Evolutionary conservation across 1,140 invertebrate species (phyloP).

Genomic region (Arctopsyche grandis): DNA sequence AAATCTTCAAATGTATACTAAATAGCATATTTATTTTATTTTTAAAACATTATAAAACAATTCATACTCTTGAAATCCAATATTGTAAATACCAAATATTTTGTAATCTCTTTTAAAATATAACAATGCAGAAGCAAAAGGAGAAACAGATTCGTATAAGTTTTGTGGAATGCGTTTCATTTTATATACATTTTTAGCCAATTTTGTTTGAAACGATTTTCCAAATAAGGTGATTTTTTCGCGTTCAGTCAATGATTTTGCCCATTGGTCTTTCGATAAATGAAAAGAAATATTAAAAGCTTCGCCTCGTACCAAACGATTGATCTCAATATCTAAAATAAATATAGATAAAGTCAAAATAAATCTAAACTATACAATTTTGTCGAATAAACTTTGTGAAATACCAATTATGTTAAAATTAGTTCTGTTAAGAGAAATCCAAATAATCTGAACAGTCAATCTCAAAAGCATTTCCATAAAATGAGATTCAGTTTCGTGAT

Average conservation of each 20-base stretch:
- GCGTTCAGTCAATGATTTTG: too few species aligned
- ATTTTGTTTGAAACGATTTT: too few species aligned
- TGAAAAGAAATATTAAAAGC: too few species aligned
- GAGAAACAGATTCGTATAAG: neutral
- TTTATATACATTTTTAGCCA: too few species aligned
- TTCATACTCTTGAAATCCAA: conserved; percentile 8
- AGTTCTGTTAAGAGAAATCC: conserved; percentile 71
- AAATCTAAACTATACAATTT: neutral
- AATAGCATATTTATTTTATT: too few species aligned
- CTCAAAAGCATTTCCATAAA: conserved; percentile 69
- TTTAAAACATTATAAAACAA: neutral
- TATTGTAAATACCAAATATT: neutral
- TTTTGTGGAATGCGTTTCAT: too few species aligned
- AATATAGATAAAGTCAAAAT: too few species aligned
- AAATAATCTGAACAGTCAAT: conserved; percentile 70
- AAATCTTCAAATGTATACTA: neutral
- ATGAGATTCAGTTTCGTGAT: conserved; percentile 48
- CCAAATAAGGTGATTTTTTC: too few species aligned
- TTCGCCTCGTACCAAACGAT: too few species aligned
- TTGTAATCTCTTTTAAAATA: neutral
- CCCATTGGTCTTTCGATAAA: too few species aligned
- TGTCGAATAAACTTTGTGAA: neutral
- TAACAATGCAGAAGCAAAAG: neutral
- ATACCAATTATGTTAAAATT: conserved; percentile 69
- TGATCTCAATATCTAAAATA: too few species aligned